Percentiles rank a stretch among this genome's conserved stretches.
phyloP scores from a whole-genome alignment of 2,888 invertebrate species.

The Drosophila subquinaria region DNA sequence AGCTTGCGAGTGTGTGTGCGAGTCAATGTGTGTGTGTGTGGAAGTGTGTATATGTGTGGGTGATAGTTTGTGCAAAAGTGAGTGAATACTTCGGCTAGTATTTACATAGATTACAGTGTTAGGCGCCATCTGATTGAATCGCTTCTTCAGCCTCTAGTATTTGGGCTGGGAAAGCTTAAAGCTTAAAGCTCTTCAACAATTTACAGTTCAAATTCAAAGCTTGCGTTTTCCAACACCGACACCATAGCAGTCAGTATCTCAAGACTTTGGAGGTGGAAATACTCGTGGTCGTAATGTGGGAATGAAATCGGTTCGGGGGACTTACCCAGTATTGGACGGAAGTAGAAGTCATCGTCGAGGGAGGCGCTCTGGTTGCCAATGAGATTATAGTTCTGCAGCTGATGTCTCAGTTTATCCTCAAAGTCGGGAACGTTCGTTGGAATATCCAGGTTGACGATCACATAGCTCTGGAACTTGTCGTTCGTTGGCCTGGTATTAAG shows the following conservation, averaged over 20 bases:
- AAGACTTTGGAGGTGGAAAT: slow-evolving; percentile 3
- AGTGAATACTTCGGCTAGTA: slow-evolving; percentile 2
- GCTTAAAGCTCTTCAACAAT: slow-evolving; percentile 2
- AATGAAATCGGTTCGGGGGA: slow-evolving; percentile 16
- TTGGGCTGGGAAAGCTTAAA: slow-evolving; percentile 14
- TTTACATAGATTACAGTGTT: slow-evolving; percentile 8
- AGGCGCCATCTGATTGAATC: not conserved
- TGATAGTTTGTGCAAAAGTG: slow-evolving; percentile 9
- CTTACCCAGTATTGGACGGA: slow-evolving; percentile 77
- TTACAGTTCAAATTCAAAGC: slow-evolving; percentile 22
- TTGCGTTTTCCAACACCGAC: slow-evolving; percentile 36
- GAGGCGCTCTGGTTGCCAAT: slow-evolving; percentile 73
- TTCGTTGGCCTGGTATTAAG: slow-evolving; percentile 65
- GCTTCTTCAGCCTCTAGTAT: slow-evolving; percentile 9
- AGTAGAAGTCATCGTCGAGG: slow-evolving; percentile 71
- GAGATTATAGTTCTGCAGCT: slow-evolving; percentile 56
- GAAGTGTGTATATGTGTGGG: slow-evolving; percentile 6
- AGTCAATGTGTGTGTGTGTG: slow-evolving; percentile 7
- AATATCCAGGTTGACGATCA: slow-evolving; percentile 75
- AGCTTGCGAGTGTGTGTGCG: slow-evolving; percentile 9
- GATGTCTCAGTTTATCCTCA: slow-evolving; percentile 52
- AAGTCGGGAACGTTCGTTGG: slow-evolving; percentile 64
- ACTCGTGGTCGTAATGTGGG: not conserved
- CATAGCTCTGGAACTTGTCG: slow-evolving; percentile 75
- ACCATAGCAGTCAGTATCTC: slow-evolving; percentile 31